Conservation (phyloP, 2,888 invertebrate genomes). For the Cabera pusaria region DNA sequence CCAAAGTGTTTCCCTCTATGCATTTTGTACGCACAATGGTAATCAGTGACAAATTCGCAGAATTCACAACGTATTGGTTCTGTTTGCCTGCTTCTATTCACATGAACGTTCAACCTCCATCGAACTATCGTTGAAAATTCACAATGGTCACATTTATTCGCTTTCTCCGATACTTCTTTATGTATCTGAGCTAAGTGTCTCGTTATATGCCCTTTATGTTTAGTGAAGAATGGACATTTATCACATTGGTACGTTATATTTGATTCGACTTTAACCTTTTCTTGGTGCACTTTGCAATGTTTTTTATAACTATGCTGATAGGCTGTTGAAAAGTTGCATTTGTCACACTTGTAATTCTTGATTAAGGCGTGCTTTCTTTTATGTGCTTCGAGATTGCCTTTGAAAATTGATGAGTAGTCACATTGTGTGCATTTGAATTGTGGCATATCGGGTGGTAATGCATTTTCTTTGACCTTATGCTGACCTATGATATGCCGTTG, state of each 20-base stretch:
- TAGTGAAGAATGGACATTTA: constrained; percentile 57
- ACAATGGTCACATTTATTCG: constrained; percentile 53
- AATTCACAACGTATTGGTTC: constrained; percentile 42
- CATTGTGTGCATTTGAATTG: constrained; percentile 32
- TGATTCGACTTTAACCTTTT: too few relatives aligned
- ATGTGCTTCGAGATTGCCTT: constrained; percentile 46
- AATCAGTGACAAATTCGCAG: constrained; percentile 54
- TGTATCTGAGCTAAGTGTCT: constrained; percentile 62
- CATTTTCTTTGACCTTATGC: constrained; percentile 39
- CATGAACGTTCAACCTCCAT: constrained; percentile 60
- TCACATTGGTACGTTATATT: constrained; percentile 52
- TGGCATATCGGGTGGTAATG: background rate
- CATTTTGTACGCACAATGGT: constrained; percentile 54
- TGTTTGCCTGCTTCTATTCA: constrained; percentile 47
- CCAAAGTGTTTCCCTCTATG: constrained; percentile 40
- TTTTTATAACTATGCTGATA: constrained; percentile 46
- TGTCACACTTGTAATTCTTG: constrained; percentile 44
- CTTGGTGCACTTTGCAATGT: constrained; percentile 41
- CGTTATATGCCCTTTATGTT: constrained; percentile 57
- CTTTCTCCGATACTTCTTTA: constrained; percentile 52
- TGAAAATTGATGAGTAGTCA: constrained; percentile 33
- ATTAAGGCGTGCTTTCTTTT: constrained; percentile 27
- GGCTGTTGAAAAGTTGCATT: constrained; percentile 42
- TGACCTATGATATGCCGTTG: constrained; percentile 49
- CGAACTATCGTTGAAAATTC: constrained; percentile 54